phyloP scores from a whole-genome alignment of 2,113 vertebrate species.

The Felis chaus region DNA sequence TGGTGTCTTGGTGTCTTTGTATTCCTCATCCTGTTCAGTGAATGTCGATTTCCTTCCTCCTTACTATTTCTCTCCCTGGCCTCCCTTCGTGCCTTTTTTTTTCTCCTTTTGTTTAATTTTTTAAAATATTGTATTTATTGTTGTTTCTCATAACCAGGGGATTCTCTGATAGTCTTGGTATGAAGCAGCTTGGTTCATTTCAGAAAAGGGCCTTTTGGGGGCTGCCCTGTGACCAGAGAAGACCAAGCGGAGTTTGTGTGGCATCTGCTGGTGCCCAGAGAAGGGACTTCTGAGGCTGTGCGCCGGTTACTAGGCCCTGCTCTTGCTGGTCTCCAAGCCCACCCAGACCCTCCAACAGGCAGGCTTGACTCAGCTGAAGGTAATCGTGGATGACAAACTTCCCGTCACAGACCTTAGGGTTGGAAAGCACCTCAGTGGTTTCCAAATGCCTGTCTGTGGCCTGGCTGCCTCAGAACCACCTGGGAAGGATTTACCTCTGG shows the following conservation, averaged over 20 bases:
- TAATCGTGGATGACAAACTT: neutral
- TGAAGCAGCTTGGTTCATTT: slow-evolving; percentile 34
- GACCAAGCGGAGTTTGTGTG: neutral
- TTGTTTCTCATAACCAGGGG: slow-evolving; percentile 21
- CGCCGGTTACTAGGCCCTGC: neutral
- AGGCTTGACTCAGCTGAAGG: neutral
- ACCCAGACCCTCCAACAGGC: neutral
- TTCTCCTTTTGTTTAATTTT: slow-evolving; percentile 65
- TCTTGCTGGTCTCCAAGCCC: neutral
- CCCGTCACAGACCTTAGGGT: neutral
- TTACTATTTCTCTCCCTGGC: slow-evolving; percentile 29
- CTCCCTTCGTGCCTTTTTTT: slow-evolving; percentile 52
- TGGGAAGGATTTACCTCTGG: neutral
- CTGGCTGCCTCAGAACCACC: slow-evolving; percentile 20
- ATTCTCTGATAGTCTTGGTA: slow-evolving; percentile 42
- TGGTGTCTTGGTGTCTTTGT: slow-evolving; percentile 46
- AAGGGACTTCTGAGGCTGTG: neutral
- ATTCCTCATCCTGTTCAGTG: slow-evolving; percentile 36
- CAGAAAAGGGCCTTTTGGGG: neutral
- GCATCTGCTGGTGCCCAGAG: neutral
- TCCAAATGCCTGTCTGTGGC: slow-evolving; percentile 42
- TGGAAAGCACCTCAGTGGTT: slow-evolving; percentile 40
- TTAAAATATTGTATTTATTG: neutral
- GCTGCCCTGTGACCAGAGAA: neutral
- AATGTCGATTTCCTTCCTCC: slow-evolving; percentile 61